These are phyloP conservation scores for Pammene fasciana DNA, from an alignment of 2,888 invertebrate species.

Conservation along the genomic window DNA sequence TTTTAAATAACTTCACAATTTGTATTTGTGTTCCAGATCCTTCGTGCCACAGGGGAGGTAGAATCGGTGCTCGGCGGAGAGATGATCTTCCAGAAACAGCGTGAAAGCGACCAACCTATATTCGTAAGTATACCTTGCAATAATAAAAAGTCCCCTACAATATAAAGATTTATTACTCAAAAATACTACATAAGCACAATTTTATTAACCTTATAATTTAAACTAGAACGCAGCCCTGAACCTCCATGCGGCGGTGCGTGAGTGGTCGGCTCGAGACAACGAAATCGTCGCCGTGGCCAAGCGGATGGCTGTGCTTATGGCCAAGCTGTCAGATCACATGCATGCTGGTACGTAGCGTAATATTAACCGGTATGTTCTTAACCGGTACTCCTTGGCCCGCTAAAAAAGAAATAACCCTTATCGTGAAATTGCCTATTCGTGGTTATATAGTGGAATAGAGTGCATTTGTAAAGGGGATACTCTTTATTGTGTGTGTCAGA, in stretches of 20 bases:
- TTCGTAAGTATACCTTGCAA: conserved; percentile 86
- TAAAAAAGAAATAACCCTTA: no score
- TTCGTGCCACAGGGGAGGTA: conserved; percentile 64
- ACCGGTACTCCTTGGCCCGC: no score
- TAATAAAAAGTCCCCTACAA: no score
- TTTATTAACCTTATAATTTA: background rate
- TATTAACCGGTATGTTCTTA: no score
- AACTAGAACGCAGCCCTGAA: conserved; percentile 95
- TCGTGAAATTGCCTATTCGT: no score
- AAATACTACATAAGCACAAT: no score
- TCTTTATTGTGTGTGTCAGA: no score
- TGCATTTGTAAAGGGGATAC: no score
- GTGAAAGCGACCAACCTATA: conserved; percentile 97
- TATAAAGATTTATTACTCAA: no score
- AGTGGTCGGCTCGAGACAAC: conserved; percentile 99
- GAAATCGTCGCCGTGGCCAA: conserved; percentile 99
- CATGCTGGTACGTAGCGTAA: conserved; percentile 62
- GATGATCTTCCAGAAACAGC: conserved; percentile 91
- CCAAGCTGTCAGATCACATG: conserved; percentile 90
- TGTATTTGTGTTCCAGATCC: conserved; percentile 54
- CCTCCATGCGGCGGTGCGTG: conserved; percentile 97
- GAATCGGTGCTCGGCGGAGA: conserved; percentile 79
- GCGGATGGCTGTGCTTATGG: conserved; percentile 99
- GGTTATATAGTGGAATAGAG: no score
- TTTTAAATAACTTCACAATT: no score